Percentiles rank a stretch among this genome's conserved stretches.
These are phyloP conservation scores for Sesamia inferens DNA, from an alignment of 2,888 invertebrate genomes.

Conservation along the genomic window DNA sequence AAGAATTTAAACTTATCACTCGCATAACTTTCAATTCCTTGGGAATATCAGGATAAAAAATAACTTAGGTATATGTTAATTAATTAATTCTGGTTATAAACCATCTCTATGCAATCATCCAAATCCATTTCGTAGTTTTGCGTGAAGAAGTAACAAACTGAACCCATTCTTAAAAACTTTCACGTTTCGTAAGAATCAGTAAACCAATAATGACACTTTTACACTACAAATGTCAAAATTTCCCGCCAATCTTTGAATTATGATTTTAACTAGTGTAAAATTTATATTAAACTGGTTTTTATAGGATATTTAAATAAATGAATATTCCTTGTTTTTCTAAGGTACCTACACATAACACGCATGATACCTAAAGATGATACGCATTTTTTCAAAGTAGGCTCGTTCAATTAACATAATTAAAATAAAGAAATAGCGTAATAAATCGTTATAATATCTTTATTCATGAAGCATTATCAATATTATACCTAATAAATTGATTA, in stretches of 20 bases:
- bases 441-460: slow-evolving; percentile 36
- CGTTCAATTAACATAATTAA: slow-evolving; percentile 37
- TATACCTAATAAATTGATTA: slow-evolving; percentile 14
- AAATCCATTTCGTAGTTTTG: too few species aligned
- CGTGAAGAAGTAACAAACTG: too few species aligned
- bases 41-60: too few species aligned
- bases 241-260: slow-evolving; percentile 44
- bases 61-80: too few species aligned
- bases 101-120: too few species aligned
- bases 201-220: neutral
- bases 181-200: neutral
- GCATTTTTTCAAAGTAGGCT: slow-evolving; percentile 8
- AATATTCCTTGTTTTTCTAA: neutral
- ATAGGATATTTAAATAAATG: neutral
- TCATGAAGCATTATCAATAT: slow-evolving; percentile 12
- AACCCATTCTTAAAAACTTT: too few species aligned
- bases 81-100: too few species aligned
- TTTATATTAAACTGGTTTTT: neutral
- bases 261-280: slow-evolving; percentile 1
- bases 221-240: slow-evolving; percentile 41
- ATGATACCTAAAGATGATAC: neutral
- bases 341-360: neutral
- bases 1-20: neutral
- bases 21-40: too few species aligned
- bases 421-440: slow-evolving; percentile 18